Evolutionary conservation across 2,113 vertebrate genomes (phyloP), one percentile per base, ranked within the genome.

Genomic region (Xenopus borealis): DNA sequence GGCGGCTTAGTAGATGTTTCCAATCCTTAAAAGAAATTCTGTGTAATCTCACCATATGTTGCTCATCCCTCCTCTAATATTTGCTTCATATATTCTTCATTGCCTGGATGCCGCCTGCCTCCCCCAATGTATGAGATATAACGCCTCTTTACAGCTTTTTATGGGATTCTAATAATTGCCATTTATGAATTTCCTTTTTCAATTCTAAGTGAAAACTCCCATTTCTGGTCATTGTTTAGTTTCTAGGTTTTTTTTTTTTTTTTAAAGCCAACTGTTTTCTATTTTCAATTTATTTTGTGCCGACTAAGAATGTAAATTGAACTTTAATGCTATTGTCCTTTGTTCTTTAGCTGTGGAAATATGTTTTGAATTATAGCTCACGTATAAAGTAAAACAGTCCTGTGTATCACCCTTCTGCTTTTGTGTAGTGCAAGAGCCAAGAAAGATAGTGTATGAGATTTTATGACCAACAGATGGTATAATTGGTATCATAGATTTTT

Each of bases 391-490:
- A 82, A 85, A 86, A 87, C 80, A 72, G 86, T 79, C 86, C 85
- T 83, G 83, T 85, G 80, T 82, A 86, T 80, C 82, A 86, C 83
- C 85, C 85, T 82, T 85, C 83, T 86, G 84, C 80, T 85, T 86
- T 87, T 83, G 82, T 87, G 81, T 69, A 83, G 83, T 62, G 80
- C 66, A 76, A 80, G 83, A 88, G 87, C 84, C 84, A 85, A 81
- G 82, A 86, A 85, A 91, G 87, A 88, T 85, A 89, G 82, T 85
- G 82, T 89, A 83, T 78, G 85, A 44, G 79, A 75, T 82, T 92
- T 91, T 90, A 91, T 89, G 88, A 88, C 83, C 86, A 88, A 86
- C 90, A 91, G 89, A 91, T 91, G 91, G 89, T 83, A 84, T 78
- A 78, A 86, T 72, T 89, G 89, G 87, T 88, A 89, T 87, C 84